Base-by-base conservation (phyloP, 23 tunicate species). In the Botrylloides violaceus region DNA sequence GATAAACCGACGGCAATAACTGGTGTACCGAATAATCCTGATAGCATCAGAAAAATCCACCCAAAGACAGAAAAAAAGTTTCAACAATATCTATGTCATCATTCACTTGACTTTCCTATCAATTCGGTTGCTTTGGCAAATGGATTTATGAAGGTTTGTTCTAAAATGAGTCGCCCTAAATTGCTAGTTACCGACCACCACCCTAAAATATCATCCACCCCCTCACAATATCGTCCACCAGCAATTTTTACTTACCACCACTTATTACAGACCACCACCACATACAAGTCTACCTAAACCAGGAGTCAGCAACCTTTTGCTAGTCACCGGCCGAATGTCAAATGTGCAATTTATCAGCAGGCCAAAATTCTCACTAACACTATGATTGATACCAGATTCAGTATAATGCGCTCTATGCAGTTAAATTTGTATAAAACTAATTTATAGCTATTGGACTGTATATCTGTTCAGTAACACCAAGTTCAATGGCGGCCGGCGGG, bases 21-120 rank as follows among this genome's bases (percentile, higher is more conserved):
- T 47, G 55, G 55, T 47, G 55, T 47, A 47, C 55, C 55, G 55
- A 47, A 9, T 47, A 18, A 47, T 47, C 55, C 55, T 47, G 80
- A 35, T 0, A 30, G 59, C 9, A 58, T 76, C 9, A 76, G 70
- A 3, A 58, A 39, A 2, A 66, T 83, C 70, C 78, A 83, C 26
- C 82, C 90, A 47, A 12, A 71, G 21, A 61, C 77, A 23, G 90
- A 83, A 48, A 33, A 68, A 25, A 35, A 55, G 19, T 75, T 83
- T 29, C 90, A 83, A 47, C 82, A 77, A 38, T 83, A 83, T 64
- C 33, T 83, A 29, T 77, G 82, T 43, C 74, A 66, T 29, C 64
- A 58, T 32, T 24, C 78, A 29, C 77, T 61, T 29, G 49, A 34
- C 3, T 83, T 77, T 70, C 90, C 90, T 28, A 30, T 83, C 36